A percentile compares a stretch with the other conserved stretches of the same genome.
Conservation (phyloP, 2,113 vertebrate species). For the Circaetus cinerascens region DNA sequence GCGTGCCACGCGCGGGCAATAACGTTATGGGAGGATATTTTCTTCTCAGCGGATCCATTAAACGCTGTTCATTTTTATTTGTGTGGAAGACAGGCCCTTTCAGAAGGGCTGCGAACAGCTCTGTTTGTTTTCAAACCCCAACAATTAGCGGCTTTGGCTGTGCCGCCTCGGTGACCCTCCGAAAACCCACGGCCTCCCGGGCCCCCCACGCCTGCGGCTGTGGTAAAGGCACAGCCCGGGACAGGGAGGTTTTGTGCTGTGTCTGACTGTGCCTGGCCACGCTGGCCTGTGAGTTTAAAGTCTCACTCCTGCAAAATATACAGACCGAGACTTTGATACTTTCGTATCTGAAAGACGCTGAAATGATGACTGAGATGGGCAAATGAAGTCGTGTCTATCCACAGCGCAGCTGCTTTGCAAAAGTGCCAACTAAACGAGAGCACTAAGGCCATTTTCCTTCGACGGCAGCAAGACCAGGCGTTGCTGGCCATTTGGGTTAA, state of each 20-base stretch:
- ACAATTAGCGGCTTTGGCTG: neutral
- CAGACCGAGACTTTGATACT: accelerated
- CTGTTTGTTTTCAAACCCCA: neutral
- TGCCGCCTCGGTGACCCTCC: accelerated
- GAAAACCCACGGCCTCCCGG: accelerated
- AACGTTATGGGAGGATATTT: accelerated
- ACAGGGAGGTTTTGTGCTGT: accelerated
- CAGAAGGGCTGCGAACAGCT: accelerated
- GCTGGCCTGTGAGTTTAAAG: accelerated
- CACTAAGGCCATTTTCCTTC: accelerated
- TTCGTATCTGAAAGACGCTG: too few species aligned
- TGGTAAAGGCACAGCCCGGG: accelerated
- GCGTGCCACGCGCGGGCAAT: accelerated
- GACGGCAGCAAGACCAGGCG: accelerated
- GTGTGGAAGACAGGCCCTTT: accelerated
- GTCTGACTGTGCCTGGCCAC: accelerated
- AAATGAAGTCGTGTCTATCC: accelerated
- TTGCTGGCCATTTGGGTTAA: neutral
- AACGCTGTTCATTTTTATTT: accelerated
- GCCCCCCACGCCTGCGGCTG: accelerated
- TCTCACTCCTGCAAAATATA: neutral
- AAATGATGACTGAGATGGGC: neutral
- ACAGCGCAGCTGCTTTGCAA: neutral
- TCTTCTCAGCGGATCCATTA: accelerated
- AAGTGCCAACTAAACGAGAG: neutral